Conservation (phyloP, 2,888 invertebrate genomes). For the Linnaemya tessellans region DNA sequence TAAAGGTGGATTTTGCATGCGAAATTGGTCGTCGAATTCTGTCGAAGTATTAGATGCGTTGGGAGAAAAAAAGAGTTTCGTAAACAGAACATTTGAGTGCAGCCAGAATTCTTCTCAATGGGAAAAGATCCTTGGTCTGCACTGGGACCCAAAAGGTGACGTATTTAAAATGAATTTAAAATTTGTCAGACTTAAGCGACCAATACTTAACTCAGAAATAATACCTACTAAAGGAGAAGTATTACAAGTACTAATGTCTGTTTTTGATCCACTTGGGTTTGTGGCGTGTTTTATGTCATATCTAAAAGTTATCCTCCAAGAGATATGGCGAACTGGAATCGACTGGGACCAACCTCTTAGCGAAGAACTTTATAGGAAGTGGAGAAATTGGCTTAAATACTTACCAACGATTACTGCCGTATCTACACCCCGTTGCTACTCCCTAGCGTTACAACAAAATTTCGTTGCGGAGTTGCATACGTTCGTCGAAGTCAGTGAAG, state of each 20-base stretch:
- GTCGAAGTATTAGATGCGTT: constrained; percentile 19
- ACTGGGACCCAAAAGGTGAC: constrained; percentile 31
- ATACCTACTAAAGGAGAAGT: constrained; percentile 46
- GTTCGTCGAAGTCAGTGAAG: no score
- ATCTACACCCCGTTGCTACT: neutral
- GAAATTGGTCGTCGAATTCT: constrained; percentile 55
- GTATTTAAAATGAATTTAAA: constrained; percentile 49
- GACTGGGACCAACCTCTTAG: neutral
- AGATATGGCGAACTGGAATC: no score
- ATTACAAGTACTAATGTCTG: no score
- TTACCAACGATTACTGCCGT: neutral
- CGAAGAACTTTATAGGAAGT: neutral
- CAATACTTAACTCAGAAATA: constrained; percentile 15
- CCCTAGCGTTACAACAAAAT: neutral
- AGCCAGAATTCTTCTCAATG: neutral
- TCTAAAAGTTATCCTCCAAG: no score
- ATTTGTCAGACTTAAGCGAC: constrained; percentile 17
- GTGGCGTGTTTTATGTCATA: no score
- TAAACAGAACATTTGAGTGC: neutral
- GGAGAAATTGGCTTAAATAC: neutral
- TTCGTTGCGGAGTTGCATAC: no score
- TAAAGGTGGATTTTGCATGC: no score
- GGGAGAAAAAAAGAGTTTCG: neutral
- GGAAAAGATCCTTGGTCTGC: constrained; percentile 41
- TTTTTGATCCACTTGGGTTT: no score